phyloP scores from a whole-genome alignment of 2,888 invertebrate genomes.

The Petrolisthes manimaculis region DNA sequence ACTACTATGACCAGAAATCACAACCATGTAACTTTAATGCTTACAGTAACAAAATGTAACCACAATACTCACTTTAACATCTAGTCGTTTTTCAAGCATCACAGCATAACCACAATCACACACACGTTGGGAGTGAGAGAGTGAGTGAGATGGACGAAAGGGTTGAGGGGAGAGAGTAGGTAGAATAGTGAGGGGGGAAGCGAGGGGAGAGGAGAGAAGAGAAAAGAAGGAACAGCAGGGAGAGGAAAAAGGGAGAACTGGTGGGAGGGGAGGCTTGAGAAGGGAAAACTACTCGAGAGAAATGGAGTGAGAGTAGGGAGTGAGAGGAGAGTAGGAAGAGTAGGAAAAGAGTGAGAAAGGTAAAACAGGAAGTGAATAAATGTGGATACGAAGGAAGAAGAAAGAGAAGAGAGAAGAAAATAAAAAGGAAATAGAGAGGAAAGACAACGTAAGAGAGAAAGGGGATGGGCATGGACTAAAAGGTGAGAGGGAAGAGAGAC shows the following conservation, averaged over 20 bases:
- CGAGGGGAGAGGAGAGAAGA: neutral
- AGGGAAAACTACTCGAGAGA: neutral
- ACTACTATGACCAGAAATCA: no score
- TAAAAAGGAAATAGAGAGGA: neutral
- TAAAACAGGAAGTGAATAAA: neutral
- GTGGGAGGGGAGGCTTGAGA: neutral
- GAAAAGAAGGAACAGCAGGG: neutral
- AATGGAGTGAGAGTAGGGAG: no score
- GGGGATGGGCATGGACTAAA: neutral
- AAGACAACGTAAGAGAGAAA: neutral
- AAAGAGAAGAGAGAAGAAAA: neutral
- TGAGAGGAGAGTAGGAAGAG: neutral
- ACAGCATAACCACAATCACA: no score
- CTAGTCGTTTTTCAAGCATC: no score
- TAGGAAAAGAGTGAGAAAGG: neutral
- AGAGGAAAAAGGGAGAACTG: neutral
- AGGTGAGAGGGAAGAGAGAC: neutral
- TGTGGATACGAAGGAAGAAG: constrained; percentile 1
- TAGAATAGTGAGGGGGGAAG: neutral
- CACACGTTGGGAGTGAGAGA: neutral
- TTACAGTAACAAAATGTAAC: no score
- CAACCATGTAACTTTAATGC: no score
- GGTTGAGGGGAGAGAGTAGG: neutral
- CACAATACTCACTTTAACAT: no score
- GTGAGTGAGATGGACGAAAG: neutral